Evolutionary conservation across 2,888 invertebrate genomes (phyloP).

Genomic region (Diogma glabrata): DNA sequence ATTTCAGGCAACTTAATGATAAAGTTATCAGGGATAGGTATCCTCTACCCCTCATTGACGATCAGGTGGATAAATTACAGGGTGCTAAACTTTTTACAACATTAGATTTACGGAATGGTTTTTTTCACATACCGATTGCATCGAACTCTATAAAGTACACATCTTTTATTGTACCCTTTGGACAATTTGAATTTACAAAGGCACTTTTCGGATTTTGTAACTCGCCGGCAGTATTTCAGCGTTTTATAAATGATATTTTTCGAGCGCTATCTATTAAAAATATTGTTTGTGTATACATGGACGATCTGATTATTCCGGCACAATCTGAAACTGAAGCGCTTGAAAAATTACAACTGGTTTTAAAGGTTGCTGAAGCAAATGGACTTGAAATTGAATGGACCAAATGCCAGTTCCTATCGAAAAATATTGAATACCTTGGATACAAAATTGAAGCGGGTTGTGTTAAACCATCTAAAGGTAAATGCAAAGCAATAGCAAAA

Average conservation of each 20-base stretch:
- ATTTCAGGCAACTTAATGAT: too few relatives aligned
- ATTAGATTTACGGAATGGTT: too few relatives aligned
- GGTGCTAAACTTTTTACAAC: too few relatives aligned
- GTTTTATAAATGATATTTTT: neutral
- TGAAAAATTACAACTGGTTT: neutral
- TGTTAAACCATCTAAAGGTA: too few relatives aligned
- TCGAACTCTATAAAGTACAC: neutral
- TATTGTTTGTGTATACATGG: neutral
- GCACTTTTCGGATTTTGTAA: neutral
- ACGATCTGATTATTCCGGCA: neutral
- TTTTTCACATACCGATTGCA: neutral
- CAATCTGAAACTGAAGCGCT: neutral
- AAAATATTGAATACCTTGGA: too few relatives aligned
- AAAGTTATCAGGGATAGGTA: too few relatives aligned
- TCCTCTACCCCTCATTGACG: too few relatives aligned
- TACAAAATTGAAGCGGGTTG: too few relatives aligned
- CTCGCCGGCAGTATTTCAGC: neutral
- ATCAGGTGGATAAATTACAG: too few relatives aligned
- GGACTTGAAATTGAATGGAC: neutral
- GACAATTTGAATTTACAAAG: neutral
- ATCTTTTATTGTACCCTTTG: neutral
- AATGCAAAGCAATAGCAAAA: too few relatives aligned
- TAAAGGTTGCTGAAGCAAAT: neutral
- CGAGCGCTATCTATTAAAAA: neutral
- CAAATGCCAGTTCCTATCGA: neutral